Evolutionary conservation across 2,797 vertebrate species (phyloP), one percentile per base, ranked within the genome.

Genomic region (Monodelphis domestica): DNA sequence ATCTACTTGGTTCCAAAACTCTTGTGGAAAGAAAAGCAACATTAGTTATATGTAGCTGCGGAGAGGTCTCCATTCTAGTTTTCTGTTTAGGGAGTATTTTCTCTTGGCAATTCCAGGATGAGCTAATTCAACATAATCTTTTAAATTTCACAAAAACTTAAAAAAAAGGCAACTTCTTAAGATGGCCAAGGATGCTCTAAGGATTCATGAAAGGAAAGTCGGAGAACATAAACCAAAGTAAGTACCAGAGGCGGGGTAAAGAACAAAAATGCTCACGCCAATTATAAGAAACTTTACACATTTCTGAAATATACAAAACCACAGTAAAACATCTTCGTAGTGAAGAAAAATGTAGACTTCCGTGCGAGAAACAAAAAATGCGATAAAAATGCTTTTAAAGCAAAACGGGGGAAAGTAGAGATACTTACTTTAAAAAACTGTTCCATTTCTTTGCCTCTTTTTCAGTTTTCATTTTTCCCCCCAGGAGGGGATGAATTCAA

Each of bases 1-100:
- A 14, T 84, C 91, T 38, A 26, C 53, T 53, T 90, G 95, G 92
- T 57, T 94, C 63, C 63, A 91, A 63, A 94, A 3, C 14, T 54
- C 11, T 95, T 59, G 7, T 95, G 30, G 38, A 9, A 70, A 38
- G 7, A 89, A 95, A 93, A 91, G 57, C 26, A 89, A 87, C 45
- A 91, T 94, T 94, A 92, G 90, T 95, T 91, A 57, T 53, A 92
- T 52, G 50, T 30, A 91, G 2, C 87, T 95, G 91, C 26, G 53
- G 56, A 84, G 12, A 91, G 28, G 0, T 93, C 54, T 89, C 87
- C 91, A 33, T 92, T 90, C 54, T 7, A 91, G 12, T 50, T 88
- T 91, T 4, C 33, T 63, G 14, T n/a, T 63, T n/a, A 5, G 14
- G 33, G 59, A n/a, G 15, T 63, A 17, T 70, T 70, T 70, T 17